These are phyloP conservation scores for Stercorarius parasiticus DNA, from an alignment of 2,113 vertebrate species.

Conservation along the genomic window DNA sequence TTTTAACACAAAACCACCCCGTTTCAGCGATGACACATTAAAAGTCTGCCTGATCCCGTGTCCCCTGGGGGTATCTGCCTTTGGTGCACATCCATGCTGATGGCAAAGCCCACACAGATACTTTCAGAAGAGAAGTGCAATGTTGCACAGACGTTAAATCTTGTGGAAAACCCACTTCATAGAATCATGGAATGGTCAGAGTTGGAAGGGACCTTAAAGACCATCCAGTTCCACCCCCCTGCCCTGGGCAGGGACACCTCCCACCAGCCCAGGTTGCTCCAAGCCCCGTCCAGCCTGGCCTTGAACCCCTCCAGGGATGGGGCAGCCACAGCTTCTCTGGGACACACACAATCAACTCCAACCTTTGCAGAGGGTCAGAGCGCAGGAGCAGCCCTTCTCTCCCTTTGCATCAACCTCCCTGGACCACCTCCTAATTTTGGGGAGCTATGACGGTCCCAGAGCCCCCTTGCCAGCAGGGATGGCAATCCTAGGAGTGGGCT, in stretches of 20 bases:
- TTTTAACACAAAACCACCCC: background rate
- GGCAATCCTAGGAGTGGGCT: background rate
- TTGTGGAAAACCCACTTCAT: background rate
- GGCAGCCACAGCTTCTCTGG: background rate
- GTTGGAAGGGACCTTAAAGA: background rate
- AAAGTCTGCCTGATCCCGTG: accelerated
- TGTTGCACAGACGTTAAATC: background rate
- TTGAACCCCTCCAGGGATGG: background rate
- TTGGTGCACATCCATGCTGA: accelerated
- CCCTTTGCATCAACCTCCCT: background rate
- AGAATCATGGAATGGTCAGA: background rate
- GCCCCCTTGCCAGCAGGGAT: background rate
- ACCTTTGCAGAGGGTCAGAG: background rate
- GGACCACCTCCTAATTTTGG: background rate
- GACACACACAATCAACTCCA: background rate
- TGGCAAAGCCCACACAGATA: background rate
- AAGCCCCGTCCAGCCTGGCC: background rate
- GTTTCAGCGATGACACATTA: accelerated
- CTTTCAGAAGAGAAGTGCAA: background rate
- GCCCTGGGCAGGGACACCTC: background rate
- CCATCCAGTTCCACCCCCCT: background rate
- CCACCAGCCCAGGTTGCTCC: background rate
- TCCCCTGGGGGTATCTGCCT: background rate
- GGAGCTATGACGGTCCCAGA: background rate
- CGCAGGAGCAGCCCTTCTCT: background rate